Evolutionary conservation across 2,888 invertebrate genomes (phyloP).

Genomic region (Chymomyza caudatula): DNA sequence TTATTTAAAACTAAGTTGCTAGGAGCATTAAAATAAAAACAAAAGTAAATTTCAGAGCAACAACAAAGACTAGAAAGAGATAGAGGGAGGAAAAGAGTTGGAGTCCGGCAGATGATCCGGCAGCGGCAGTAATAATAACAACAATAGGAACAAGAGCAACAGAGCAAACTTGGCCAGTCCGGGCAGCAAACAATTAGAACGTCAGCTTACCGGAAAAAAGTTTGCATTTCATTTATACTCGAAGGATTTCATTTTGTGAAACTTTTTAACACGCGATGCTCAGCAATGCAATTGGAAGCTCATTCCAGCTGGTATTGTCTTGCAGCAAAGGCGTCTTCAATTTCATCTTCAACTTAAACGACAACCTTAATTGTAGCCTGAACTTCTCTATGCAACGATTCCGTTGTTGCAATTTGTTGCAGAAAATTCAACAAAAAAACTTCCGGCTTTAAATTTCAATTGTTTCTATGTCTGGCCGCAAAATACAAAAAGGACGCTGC

Average conservation of each 20-base stretch:
- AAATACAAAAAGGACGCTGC: conserved; percentile 43
- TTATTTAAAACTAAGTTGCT: conserved; percentile 43
- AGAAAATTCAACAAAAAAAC: conserved; percentile 54
- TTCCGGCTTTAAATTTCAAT: conserved; percentile 66
- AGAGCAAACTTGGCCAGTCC: conserved; percentile 13
- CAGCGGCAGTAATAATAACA: conserved; percentile 1
- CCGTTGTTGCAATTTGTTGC: conserved; percentile 54
- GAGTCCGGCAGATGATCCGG: conserved; percentile 3
- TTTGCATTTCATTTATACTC: conserved; percentile 70
- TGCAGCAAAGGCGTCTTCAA: not conserved
- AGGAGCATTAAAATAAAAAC: conserved; percentile 13
- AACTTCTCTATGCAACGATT: conserved; percentile 16
- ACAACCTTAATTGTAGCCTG: conserved; percentile 1
- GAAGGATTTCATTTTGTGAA: conserved; percentile 59
- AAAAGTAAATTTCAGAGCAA: conserved; percentile 17
- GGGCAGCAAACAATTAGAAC: conserved; percentile 62
- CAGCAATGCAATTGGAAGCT: not conserved
- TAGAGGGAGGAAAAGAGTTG: not conserved
- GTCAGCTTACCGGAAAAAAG: conserved; percentile 70
- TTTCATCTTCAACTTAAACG: not conserved
- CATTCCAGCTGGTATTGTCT: not conserved
- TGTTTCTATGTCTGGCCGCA: conserved; percentile 24
- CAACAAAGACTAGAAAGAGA: not conserved
- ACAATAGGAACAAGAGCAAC: conserved; percentile 5
- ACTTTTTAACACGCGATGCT: conserved; percentile 24